Conservation (phyloP, 1,140 invertebrate genomes). For the Pogonomyrmex californicus region DNA sequence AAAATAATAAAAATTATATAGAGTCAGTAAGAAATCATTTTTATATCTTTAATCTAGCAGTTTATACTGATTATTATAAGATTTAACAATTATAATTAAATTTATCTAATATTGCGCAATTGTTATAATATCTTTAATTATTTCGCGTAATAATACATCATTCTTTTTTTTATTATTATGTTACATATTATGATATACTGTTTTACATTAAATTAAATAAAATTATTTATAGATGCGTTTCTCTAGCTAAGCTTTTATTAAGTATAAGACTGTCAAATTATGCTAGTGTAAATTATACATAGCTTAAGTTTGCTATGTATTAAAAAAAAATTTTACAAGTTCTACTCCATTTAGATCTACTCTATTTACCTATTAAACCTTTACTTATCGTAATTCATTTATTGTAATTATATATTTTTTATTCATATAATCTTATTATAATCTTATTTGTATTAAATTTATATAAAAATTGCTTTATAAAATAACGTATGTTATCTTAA, state of each 20-base stretch:
- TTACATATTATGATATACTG: constrained; percentile 57
- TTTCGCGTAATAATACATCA: constrained; percentile 53
- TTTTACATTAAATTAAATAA: constrained; percentile 70
- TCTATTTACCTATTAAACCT: constrained; percentile 43
- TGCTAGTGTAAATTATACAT: constrained; percentile 80
- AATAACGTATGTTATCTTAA: constrained; percentile 1
- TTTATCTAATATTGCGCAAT: constrained; percentile 66
- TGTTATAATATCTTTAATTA: constrained; percentile 43
- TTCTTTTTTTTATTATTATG: constrained; percentile 53
- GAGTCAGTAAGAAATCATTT: constrained; percentile 54
- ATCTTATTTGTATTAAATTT: constrained; percentile 28
- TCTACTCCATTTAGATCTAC: constrained; percentile 51
- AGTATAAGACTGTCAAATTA: constrained; percentile 81
- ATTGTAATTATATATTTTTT: constrained; percentile 52
- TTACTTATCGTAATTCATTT: constrained; percentile 54
- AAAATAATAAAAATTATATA: constrained; percentile 31
- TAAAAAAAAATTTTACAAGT: constrained; percentile 71
- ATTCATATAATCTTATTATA: neutral
- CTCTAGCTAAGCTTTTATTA: constrained; percentile 78
- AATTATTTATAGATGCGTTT: constrained; percentile 58
- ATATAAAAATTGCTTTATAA: constrained; percentile 18
- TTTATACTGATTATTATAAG: constrained; percentile 64
- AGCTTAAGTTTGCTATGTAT: constrained; percentile 78
- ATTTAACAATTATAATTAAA: constrained; percentile 64
- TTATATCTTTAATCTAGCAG: constrained; percentile 63